A percentile compares a stretch with the other conserved stretches of the same genome.
Conservation (phyloP, 2,888 invertebrate species). For the Xiphydria camelus region DNA sequence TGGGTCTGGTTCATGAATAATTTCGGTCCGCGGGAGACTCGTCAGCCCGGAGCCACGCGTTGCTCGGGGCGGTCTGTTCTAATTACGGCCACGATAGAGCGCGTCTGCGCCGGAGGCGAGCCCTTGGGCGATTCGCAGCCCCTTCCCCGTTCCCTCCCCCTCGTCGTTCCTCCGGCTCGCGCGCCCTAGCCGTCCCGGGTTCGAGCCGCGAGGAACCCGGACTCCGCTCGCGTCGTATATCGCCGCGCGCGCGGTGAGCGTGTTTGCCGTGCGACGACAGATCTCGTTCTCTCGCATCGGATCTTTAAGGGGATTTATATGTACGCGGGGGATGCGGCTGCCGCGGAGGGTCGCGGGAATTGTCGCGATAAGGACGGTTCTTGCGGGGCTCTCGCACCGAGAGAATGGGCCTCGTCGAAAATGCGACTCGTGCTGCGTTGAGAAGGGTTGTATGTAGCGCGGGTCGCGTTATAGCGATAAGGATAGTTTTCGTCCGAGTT, state of each 20-base stretch:
- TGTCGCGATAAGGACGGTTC: no score
- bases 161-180: conserved; percentile 40
- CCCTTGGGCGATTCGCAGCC: conserved; percentile 21
- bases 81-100: conserved; percentile 56
- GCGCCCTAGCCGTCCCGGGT: conserved; percentile 17
- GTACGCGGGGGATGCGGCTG: no score
- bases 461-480: no score
- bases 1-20: conserved; percentile 54
- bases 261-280: background rate
- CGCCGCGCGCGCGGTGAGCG: background rate
- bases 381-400: no score
- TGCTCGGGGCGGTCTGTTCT: conserved; percentile 52
- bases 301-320: no score
- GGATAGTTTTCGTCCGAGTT: no score
- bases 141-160: conserved; percentile 22
- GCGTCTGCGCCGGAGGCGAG: conserved; percentile 25
- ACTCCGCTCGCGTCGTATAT: no score
- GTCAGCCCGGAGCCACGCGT: conserved; percentile 48
- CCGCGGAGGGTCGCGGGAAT: no score
- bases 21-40: conserved; percentile 55
- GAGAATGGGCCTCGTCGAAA: no score
- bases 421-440: no score
- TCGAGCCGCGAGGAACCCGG: background rate
- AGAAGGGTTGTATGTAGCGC: no score
- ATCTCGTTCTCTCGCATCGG: no score